phyloP scores from a whole-genome alignment of 1,140 invertebrate species.

The Apolygus lucorum region DNA sequence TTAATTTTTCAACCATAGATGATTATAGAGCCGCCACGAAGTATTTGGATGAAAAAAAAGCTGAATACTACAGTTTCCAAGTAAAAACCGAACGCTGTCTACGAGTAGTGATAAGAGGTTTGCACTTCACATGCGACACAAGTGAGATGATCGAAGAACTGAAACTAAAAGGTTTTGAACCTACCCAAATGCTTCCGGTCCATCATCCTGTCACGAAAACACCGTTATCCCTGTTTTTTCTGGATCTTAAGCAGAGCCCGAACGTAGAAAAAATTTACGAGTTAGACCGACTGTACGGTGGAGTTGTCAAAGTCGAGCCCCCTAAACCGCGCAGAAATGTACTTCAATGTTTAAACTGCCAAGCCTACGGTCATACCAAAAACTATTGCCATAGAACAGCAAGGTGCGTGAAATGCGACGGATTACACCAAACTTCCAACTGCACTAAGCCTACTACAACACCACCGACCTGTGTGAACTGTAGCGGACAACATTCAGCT shows the following conservation, averaged over 20 bases:
- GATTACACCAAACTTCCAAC: neutral
- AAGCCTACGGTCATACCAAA: neutral
- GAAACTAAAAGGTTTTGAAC: neutral
- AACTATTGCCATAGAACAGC: neutral
- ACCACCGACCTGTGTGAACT: neutral
- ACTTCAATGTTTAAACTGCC: neutral
- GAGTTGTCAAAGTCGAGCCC: too few relatives aligned
- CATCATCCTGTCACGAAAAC: conserved; percentile 3
- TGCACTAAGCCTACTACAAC: neutral
- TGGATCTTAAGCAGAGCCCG: neutral
- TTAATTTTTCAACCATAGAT: neutral
- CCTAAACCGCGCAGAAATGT: neutral
- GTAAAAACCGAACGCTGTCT: neutral
- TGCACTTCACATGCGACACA: neutral
- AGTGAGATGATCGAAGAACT: conserved; percentile 5
- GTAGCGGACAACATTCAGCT: neutral
- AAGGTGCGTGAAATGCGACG: neutral
- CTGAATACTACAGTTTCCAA: conserved; percentile 6
- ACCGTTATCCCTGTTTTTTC: conserved; percentile 4
- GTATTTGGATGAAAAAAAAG: conserved; percentile 1
- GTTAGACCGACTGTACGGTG: too few relatives aligned
- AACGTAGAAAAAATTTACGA: too few relatives aligned
- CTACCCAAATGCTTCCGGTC: neutral
- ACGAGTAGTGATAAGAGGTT: conserved; percentile 1
- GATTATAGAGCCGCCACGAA: neutral